Evolutionary conservation across 2,888 invertebrate species (phyloP), one percentile per base, ranked within the genome.

Genomic region (Melikaiella ostensackeni): DNA sequence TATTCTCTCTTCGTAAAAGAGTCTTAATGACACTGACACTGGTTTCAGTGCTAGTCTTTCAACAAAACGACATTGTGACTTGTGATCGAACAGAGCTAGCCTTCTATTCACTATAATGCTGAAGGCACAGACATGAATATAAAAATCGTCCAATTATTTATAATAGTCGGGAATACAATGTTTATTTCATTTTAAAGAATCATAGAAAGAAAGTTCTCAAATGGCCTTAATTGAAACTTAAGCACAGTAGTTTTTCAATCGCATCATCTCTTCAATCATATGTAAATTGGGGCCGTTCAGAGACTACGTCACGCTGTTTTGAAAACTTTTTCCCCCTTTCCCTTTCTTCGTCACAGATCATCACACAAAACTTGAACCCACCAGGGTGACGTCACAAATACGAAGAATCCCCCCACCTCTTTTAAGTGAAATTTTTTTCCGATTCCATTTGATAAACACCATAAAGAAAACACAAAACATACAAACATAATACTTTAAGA

Each of bases 71-170:
- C 83, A 83, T 82, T 83, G 83, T 79, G 78, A 79, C 79, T 80
- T 80, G 57, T 80, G 79, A 79, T 73, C 80, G 70, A 75, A 80
- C 80, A 78, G 80, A 81, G 75, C 75, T 77, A 79, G 84, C 86
- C 86, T 86, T 84, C 86, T 80, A 83, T 78, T 79, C 81, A 78
- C 80, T 82, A 82, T 84, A 82, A 83, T 82, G 74, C 79, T 76
- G 64, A 77, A 78, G 82, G 82, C 85, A 86, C 84, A 84, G 83
- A 83, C 85, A 77, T 85, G 85, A 84, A 87, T 86, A 86, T 82
- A 85, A 87, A 87, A 66, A 46, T 66, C 42, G 27, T 42, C 9
- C 5, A 66, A 66, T 24, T 9, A 27, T 66, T 42, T 66, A 24
- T 46, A 24, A 38, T 66, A 27, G 27, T 16, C 66, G 19, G 27